phyloP scores from a whole-genome alignment of 2,888 invertebrate genomes.

The Heliconius hortense region DNA sequence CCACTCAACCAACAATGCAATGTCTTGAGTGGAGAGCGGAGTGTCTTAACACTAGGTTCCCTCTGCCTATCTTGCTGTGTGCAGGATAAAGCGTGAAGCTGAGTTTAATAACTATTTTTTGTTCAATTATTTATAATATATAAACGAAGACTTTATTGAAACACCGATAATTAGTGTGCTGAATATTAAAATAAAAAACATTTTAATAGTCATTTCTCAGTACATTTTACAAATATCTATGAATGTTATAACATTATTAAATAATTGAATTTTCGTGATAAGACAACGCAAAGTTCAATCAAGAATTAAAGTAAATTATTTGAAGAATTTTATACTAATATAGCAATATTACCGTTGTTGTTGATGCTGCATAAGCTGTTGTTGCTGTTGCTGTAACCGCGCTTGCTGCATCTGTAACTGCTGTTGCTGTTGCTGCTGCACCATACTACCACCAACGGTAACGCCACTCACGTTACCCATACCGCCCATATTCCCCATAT shows the following conservation, averaged over 20 bases:
- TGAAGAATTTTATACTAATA: not conserved
- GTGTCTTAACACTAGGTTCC: too few species aligned
- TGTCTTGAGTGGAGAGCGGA: too few species aligned
- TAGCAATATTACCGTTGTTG: slow-evolving; percentile 61
- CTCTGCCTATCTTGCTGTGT: too few species aligned
- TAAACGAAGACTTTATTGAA: not conserved
- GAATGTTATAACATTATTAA: not conserved
- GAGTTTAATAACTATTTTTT: not conserved
- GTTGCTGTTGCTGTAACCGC: slow-evolving; percentile 73
- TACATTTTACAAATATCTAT: not conserved
- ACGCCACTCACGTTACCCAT: slow-evolving; percentile 59
- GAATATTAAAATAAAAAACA: not conserved
- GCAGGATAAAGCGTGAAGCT: too few species aligned
- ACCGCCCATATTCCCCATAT: slow-evolving; percentile 62
- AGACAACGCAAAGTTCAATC: too few species aligned
- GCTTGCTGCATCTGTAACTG: slow-evolving; percentile 83
- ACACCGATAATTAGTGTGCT: not conserved
- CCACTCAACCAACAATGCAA: too few species aligned
- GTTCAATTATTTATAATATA: not conserved
- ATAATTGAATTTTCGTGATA: too few species aligned
- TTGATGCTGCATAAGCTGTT: slow-evolving; percentile 84
- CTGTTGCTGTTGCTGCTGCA: slow-evolving; percentile 78
- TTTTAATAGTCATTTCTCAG: not conserved
- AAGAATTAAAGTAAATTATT: too few species aligned
- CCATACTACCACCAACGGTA: slow-evolving; percentile 62